Evolutionary conservation across 2,113 vertebrate genomes (phyloP).

Genomic region (Paradisaea rubra): DNA sequence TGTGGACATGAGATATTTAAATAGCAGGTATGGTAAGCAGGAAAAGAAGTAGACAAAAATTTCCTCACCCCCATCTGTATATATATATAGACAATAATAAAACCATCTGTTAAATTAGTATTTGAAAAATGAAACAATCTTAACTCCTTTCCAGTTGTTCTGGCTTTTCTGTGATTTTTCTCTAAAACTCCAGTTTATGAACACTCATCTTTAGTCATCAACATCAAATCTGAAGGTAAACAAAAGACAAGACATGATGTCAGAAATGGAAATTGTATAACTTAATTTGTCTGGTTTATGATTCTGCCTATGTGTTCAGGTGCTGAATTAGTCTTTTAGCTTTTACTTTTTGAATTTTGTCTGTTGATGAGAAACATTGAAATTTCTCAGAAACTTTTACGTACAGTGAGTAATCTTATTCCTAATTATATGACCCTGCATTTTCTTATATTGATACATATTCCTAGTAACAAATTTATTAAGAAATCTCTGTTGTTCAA

Average conservation of each 20-base stretch:
- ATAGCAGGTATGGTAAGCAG: not conserved
- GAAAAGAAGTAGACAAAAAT: not conserved
- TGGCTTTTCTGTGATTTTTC: not conserved
- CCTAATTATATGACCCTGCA: not conserved
- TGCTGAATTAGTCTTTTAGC: not conserved
- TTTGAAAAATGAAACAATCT: not conserved
- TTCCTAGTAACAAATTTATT: not conserved
- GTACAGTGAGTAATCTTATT: not conserved
- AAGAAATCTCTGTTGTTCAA: not conserved
- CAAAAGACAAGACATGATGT: not conserved
- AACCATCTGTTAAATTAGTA: not conserved
- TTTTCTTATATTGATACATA: not conserved
- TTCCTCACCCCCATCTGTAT: fast-evolving
- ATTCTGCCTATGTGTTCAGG: not conserved
- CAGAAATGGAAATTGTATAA: not conserved
- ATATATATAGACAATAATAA: not conserved
- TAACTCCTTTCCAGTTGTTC: not conserved
- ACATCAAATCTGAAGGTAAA: not conserved
- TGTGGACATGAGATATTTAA: not conserved
- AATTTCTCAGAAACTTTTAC: not conserved
- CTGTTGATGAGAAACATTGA: not conserved
- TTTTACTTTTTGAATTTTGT: not conserved
- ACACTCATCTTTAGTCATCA: not conserved
- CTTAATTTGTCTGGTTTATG: not conserved
- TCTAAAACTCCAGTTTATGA: not conserved